Evolutionary conservation across 2,888 invertebrate species (phyloP), one percentile per base, ranked within the genome.

Genomic region (Oasisia sp.): DNA sequence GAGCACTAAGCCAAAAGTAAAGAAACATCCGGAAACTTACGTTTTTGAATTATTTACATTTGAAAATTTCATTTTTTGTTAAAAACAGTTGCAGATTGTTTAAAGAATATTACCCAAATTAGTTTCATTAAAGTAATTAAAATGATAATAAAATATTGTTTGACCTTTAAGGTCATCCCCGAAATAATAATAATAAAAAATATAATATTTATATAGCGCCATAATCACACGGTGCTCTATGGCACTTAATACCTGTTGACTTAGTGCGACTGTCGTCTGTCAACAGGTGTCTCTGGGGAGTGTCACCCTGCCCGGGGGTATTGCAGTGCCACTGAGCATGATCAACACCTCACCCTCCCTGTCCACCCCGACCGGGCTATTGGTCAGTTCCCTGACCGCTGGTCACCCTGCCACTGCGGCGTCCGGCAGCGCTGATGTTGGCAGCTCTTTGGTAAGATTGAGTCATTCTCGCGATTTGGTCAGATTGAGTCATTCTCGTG

Each of bases 271-370:
- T n/a, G n/a, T 27, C 74, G n/a, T 27, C 74, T 74, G 7, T 74
- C 94, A 94, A 93, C 95, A 97, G 97, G 97, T 98, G 91, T 98
- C 98, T 95, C 97, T 98, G 92, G 93, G 94, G 5, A 92, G 92
- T 32, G 95, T 95, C 89, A 95, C 95, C 4, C 93, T 95, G 44
- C 94, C 95, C 95, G 98, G 98, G 19, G 98, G 98, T 89, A 97
- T 98, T 92, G 97, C 98, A n/a, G 98, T 98, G 94, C 98, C 98
- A 7, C 98, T 98, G 94, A 98, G 95, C 38, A 95, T 96, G 95
- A 95, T 96, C 94, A 95, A 94, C 92, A 94, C 94, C 32, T 95
- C 93, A 90, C 92, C 95, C 1, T 74, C 74, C 7, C 91, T 95
- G 19, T 95, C 94, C 93, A 95, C 94, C 89, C 95, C 95, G 91